These are phyloP conservation scores for Pararge aegeria DNA, from an alignment of 1,140 invertebrate species.

Conservation along the genomic window DNA sequence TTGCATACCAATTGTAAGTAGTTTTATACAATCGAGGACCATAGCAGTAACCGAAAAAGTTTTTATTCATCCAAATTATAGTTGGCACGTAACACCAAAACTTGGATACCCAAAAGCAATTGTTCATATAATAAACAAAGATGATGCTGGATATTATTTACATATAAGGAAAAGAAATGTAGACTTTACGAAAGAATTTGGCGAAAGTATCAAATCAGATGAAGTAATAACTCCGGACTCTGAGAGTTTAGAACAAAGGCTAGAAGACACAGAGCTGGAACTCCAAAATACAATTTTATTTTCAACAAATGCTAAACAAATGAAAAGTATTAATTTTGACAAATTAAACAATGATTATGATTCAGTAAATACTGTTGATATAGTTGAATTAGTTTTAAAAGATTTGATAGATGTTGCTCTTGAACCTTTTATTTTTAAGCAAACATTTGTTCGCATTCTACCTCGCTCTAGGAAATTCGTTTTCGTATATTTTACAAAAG, in stretches of 20 bases:
- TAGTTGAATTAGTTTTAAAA: slow-evolving; percentile 24
- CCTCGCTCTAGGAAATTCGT: slow-evolving; percentile 37
- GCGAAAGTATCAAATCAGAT: slow-evolving; percentile 29
- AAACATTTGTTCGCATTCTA: slow-evolving; percentile 40
- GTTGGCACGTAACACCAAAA: slow-evolving; percentile 49
- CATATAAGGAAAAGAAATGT: slow-evolving; percentile 44
- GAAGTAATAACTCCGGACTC: slow-evolving; percentile 28
- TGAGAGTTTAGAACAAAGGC: slow-evolving; percentile 33
- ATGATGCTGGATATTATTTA: slow-evolving; percentile 45
- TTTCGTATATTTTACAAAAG: slow-evolving; percentile 49
- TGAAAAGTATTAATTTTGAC: slow-evolving; percentile 11
- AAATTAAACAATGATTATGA: slow-evolving; percentile 12
- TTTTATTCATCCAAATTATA: slow-evolving; percentile 46
- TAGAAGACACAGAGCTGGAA: slow-evolving; percentile 30
- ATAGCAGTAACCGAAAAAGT: slow-evolving; percentile 44
- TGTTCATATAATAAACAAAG: slow-evolving; percentile 37
- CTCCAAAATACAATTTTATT: slow-evolving; percentile 24
- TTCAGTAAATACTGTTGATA: slow-evolving; percentile 2
- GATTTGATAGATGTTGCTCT: slow-evolving; percentile 47
- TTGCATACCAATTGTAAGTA: slow-evolving; percentile 38
- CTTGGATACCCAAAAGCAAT: slow-evolving; percentile 38
- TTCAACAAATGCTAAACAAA: slow-evolving; percentile 17
- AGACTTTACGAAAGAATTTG: slow-evolving; percentile 28
- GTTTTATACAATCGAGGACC: slow-evolving; percentile 24
- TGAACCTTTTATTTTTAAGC: slow-evolving; percentile 52